Evolutionary conservation across 2,888 invertebrate genomes (phyloP), one percentile per base, ranked within the genome.

Genomic region (Thecophora atra): DNA sequence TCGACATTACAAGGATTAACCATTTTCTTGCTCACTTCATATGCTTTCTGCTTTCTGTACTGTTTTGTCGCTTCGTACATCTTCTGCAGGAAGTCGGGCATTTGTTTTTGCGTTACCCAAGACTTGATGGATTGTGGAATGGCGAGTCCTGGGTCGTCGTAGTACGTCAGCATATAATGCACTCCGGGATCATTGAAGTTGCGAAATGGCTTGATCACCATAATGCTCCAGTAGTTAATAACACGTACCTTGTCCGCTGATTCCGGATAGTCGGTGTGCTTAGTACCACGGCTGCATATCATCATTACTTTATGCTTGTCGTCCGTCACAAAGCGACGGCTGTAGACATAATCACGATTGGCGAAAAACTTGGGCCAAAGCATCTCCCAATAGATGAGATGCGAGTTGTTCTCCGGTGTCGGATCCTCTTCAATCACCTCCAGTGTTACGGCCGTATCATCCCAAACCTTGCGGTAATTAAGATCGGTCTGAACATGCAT

Each of bases 301-400:
- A 91, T 87, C 72, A 92, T 89, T 1, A 90, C 83, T 73, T 90
- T 90, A 17, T 87, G 87, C 1, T 88, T 84, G n/a, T 87, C 83
- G 78, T 92, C 90, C 24, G 90, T 84, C 13, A 88, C 78, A 82
- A 91, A 92, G 0, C 93, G 89, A 0, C 95, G 88, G 74, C 93
- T 91, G 84, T 93, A 96, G 0, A 96, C 94, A 83, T 96, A 96
- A 84, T 96, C 96, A 73, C 96, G 90, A 83, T 96, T 96, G 6
- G 93, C 90, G 84, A 96, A 96, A 76, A 96, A 86, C 80, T 90
- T 90, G 77, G 96, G 96, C 94, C 95, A 96, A 72, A 91, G 87
- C 88, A 95, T 94, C 87, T 95, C 95, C 96, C 96, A 96, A 80
- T 96, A 95, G 72, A 96, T 87, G 52, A 96, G 88, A 74, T 94